Conservation (phyloP, 2,888 invertebrate species). For the Cistogaster globosa region DNA sequence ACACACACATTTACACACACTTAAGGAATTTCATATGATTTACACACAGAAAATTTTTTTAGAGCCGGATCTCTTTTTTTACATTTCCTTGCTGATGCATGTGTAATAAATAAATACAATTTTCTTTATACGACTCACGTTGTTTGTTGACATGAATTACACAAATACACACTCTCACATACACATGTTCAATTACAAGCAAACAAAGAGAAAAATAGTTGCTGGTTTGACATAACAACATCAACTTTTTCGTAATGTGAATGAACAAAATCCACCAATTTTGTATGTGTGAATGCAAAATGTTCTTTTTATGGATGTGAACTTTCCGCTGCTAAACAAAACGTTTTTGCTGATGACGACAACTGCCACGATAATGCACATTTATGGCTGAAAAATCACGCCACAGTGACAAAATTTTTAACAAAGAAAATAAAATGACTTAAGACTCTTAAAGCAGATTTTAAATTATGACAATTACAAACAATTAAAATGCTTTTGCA, state of each 20-base stretch:
- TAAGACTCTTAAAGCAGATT: background rate
- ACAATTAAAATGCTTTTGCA: no score
- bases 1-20: background rate
- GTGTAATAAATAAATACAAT: no score
- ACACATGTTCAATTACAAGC: background rate
- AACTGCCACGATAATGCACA: slow-evolving; percentile 15
- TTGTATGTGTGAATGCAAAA: background rate
- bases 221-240: slow-evolving; percentile 56
- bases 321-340: slow-evolving; percentile 15
- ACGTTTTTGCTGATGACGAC: slow-evolving; percentile 4
- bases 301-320: slow-evolving; percentile 1
- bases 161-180: background rate
- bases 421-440: background rate
- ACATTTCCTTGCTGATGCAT: no score
- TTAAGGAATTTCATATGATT: background rate
- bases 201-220: slow-evolving; percentile 15
- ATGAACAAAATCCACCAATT: slow-evolving; percentile 13
- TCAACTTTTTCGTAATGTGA: slow-evolving; percentile 29
- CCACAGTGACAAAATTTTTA: background rate
- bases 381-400: slow-evolving; percentile 2
- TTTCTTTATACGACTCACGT: background rate
- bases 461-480: no score
- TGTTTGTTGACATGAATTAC: background rate
- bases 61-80: no score
- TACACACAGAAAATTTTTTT: no score